Base-by-base conservation (phyloP, 2,113 vertebrate genomes). In the Opisthocomus hoazin region DNA sequence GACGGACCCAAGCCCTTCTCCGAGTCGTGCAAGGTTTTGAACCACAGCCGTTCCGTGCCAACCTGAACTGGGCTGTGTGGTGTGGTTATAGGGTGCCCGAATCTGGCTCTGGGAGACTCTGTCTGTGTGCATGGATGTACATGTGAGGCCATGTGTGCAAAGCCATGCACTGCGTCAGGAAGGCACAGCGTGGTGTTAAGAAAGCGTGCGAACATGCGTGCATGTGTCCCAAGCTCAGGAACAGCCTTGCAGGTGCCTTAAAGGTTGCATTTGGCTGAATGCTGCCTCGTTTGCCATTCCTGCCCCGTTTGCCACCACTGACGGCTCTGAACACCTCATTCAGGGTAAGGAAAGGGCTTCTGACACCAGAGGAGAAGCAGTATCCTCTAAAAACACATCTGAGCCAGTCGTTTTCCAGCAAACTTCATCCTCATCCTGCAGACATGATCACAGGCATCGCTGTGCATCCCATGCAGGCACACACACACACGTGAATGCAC, bases 401-500 rank as follows among this genome's bases (percentile, higher is more conserved):
- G 41, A 61, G 45, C 34, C 3, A 4, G 3, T 15, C 13, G 27
- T 7, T 6, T 46, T n/a, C 23, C 36, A 68, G 20, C 16, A 83
- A 88, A 61, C 8, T 21, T 46, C 32, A n/a, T 32, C 54, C n/a
- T 74, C 5, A 1, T 43, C 23, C 84, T 54, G 56, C 65, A 81
- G 46, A 29, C 63, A 30, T 22, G 7, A 24, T 46, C 41, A 17
- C 0, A 0, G 58, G 26, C 30, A 36, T 57, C 18, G 10, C 10
- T 1, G 7, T 6, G 37, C 54, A n/a, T 37, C 37, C 53, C 19
- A 15, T 0, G 2, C 37, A 32, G 27, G 29, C 17, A 8, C 30
- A 15, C 1, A 16, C 9, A 3, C 29, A 16, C 7, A 10, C 0
- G 1, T 4, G 3, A 26, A 32, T 2, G 9, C 21, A 3, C 30